These are phyloP conservation scores for Melieria omissa DNA, from an alignment of 2,888 invertebrate genomes.

Conservation along the genomic window DNA sequence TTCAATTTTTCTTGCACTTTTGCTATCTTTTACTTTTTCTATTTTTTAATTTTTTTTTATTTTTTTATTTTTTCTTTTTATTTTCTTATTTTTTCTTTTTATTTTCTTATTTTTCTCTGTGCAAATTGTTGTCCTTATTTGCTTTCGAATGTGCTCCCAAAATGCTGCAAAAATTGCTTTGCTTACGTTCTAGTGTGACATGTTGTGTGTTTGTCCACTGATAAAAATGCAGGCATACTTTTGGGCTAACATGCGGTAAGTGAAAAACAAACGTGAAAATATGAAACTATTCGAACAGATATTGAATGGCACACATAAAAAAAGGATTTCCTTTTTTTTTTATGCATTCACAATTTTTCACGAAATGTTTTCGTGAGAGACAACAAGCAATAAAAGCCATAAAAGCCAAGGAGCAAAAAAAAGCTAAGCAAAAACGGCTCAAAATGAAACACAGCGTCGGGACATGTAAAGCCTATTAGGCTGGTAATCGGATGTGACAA, in stretches of 20 bases:
- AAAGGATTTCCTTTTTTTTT: neutral
- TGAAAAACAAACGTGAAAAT: conserved; percentile 4
- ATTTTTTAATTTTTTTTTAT: too few relatives aligned
- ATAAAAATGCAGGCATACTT: neutral
- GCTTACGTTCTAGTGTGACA: neutral
- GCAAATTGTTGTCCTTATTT: conserved; percentile 6
- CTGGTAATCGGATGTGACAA: too few relatives aligned
- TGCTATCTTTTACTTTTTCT: too few relatives aligned
- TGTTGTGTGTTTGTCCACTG: neutral
- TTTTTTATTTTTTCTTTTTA: neutral
- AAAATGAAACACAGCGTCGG: too few relatives aligned
- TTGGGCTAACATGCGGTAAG: neutral
- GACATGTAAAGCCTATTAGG: too few relatives aligned
- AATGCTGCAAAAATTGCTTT: neutral
- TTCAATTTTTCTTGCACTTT: too few relatives aligned
- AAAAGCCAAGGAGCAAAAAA: too few relatives aligned
- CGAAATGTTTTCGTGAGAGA: too few relatives aligned
- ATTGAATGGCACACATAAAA: neutral
- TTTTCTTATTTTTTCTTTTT: neutral
- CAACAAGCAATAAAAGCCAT: too few relatives aligned
- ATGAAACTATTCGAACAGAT: neutral
- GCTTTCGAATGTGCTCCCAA: neutral
- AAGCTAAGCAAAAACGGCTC: too few relatives aligned
- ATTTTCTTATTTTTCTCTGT: neutral
- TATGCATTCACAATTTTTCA: too few relatives aligned